Evolutionary conservation across 2,888 invertebrate genomes (phyloP).

Genomic region (Acanthosepion lycidas): DNA sequence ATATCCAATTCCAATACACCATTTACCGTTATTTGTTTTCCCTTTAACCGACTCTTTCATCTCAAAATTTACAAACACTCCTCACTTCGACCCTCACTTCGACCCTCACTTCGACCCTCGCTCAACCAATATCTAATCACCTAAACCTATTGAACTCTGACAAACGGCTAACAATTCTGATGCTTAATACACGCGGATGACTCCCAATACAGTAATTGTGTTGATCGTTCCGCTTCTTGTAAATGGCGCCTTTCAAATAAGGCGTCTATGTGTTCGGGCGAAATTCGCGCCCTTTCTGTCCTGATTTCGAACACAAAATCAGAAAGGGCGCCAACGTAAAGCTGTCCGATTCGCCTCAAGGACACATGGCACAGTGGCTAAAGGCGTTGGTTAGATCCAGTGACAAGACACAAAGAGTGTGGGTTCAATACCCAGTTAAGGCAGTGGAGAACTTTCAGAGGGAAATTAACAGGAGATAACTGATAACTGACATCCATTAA

Average conservation of each 20-base stretch:
- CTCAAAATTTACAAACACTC: background rate
- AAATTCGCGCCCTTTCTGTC: background rate
- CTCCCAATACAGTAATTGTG: background rate
- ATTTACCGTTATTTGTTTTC: too few relatives aligned
- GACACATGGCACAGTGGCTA: too few relatives aligned
- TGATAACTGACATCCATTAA: too few relatives aligned
- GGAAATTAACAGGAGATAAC: too few relatives aligned
- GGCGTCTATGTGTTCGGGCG: background rate
- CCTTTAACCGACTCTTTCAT: too few relatives aligned
- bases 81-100: background rate
- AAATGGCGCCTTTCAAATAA: background rate
- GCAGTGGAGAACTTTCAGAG: too few relatives aligned
- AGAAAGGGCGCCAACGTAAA: background rate
- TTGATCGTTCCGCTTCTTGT: background rate
- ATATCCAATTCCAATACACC: too few relatives aligned
- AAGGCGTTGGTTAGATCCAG: too few relatives aligned
- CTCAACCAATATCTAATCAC: background rate
- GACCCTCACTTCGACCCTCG: background rate
- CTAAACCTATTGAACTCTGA: background rate
- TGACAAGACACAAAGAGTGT: too few relatives aligned
- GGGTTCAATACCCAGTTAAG: too few relatives aligned
- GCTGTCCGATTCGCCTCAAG: background rate
- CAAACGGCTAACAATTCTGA: background rate
- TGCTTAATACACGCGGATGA: background rate
- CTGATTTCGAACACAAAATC: background rate